Evolutionary conservation across 2,113 vertebrate genomes (phyloP).

Genomic region (Xyrauchen texanus): DNA sequence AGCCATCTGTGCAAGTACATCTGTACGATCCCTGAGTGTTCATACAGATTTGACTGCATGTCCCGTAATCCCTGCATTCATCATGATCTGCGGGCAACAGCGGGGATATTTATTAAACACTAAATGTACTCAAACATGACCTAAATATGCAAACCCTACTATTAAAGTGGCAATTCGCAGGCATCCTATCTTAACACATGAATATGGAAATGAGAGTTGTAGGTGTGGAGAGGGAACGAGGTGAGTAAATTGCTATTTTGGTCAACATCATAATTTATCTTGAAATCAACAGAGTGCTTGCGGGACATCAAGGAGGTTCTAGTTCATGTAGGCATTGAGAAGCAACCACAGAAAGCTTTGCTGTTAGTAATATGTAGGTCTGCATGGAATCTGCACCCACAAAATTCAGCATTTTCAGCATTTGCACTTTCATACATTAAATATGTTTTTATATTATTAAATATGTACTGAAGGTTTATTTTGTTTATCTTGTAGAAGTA

Average conservation of each 20-base stretch:
- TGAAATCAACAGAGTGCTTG: no score
- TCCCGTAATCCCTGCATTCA: slow-evolving; percentile 79
- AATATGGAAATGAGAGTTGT: slow-evolving; percentile 15
- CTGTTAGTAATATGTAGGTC: no score
- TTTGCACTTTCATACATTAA: no score
- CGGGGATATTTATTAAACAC: slow-evolving; percentile 24
- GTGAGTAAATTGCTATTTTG: background rate
- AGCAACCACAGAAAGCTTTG: no score
- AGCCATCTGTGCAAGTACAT: slow-evolving; percentile 84
- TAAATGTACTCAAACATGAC: slow-evolving; percentile 46
- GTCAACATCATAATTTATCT: background rate
- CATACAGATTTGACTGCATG: slow-evolving; percentile 81
- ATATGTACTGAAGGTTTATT: no score
- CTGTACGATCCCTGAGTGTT: slow-evolving; percentile 80
- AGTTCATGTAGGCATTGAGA: no score
- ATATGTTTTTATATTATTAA: no score
- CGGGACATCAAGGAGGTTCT: no score
- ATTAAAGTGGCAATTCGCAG: background rate
- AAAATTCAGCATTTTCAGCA: no score
- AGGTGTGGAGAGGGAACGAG: background rate
- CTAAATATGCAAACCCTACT: slow-evolving; percentile 49
- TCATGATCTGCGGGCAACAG: slow-evolving; percentile 76
- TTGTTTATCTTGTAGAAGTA: no score
- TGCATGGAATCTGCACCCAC: no score
- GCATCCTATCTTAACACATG: background rate